Conservation (phyloP, 2,113 vertebrate species). For the Larimichthys crocea region DNA sequence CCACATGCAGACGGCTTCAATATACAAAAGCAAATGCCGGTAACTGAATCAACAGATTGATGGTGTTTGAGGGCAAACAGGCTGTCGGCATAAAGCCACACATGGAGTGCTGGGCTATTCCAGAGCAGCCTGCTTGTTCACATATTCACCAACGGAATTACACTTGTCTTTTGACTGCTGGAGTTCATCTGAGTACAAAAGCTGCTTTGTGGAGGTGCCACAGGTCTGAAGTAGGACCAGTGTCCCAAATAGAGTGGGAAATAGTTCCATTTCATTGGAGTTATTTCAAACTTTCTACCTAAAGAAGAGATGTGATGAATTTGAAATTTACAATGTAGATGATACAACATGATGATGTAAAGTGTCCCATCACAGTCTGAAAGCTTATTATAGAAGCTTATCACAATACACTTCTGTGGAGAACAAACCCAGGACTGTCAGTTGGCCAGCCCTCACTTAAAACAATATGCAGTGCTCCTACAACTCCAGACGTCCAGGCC, state of each 20-base stretch:
- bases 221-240: background rate
- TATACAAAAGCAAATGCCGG: constrained; percentile 52
- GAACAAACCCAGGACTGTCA: no score
- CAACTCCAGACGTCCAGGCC: no score
- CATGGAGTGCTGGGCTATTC: constrained; percentile 5
- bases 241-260: background rate
- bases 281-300: background rate
- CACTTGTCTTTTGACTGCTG: constrained; percentile 27
- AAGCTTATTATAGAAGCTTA: background rate
- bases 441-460: no score
- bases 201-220: constrained; percentile 14
- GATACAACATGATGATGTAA: background rate
- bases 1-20: constrained; percentile 25
- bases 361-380: background rate
- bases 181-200: constrained; percentile 27
- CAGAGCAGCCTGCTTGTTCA: constrained; percentile 20
- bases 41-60: constrained; percentile 54
- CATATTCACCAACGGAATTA: constrained; percentile 5
- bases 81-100: constrained; percentile 34
- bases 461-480: no score
- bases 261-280: background rate
- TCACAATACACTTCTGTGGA: background rate
- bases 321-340: background rate
- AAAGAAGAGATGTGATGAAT: background rate
- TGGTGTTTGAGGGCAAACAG: constrained; percentile 57